Percentiles rank a stretch among this genome's conserved stretches.
These are phyloP conservation scores for Synanthedon myopaeformis DNA, from an alignment of 2,888 invertebrate species.

Conservation along the genomic window DNA sequence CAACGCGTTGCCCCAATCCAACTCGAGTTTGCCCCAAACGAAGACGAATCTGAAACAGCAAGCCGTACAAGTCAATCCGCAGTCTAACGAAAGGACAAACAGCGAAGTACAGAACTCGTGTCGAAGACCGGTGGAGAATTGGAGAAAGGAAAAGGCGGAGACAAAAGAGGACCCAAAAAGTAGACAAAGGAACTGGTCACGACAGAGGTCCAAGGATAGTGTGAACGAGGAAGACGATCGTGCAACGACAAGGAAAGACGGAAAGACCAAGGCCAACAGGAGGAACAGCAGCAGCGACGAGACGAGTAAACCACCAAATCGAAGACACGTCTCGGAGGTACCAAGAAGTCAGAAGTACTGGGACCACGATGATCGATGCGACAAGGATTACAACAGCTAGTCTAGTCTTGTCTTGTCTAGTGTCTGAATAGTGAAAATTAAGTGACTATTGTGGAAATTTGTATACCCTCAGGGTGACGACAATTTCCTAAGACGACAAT, in stretches of 20 bases:
- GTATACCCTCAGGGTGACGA: conserved; percentile 28
- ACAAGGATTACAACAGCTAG: conserved; percentile 43
- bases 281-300: conserved; percentile 33
- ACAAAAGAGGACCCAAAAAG: conserved; percentile 34
- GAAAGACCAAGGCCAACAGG: conserved; percentile 21
- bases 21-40: not conserved
- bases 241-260: conserved; percentile 26
- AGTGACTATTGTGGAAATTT: conserved; percentile 24
- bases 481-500: no score
- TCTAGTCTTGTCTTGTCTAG: not conserved
- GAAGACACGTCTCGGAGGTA: conserved; percentile 49
- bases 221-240: conserved; percentile 32
- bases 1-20: no score
- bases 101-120: conserved; percentile 44
- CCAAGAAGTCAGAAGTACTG: conserved; percentile 57
- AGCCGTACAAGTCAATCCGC: conserved; percentile 12
- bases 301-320: conserved; percentile 27
- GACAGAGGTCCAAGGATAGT: conserved; percentile 36
- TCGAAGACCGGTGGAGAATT: conserved; percentile 44
- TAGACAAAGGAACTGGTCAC: conserved; percentile 40
- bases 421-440: conserved; percentile 16
- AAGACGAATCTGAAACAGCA: conserved; percentile 8
- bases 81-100: conserved; percentile 34
- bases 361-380: conserved; percentile 62
- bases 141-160: conserved; percentile 45